A percentile compares a stretch with the other conserved stretches of the same genome.
phyloP scores from a whole-genome alignment of 2,888 invertebrate genomes.

The Masnerella sp. region DNA sequence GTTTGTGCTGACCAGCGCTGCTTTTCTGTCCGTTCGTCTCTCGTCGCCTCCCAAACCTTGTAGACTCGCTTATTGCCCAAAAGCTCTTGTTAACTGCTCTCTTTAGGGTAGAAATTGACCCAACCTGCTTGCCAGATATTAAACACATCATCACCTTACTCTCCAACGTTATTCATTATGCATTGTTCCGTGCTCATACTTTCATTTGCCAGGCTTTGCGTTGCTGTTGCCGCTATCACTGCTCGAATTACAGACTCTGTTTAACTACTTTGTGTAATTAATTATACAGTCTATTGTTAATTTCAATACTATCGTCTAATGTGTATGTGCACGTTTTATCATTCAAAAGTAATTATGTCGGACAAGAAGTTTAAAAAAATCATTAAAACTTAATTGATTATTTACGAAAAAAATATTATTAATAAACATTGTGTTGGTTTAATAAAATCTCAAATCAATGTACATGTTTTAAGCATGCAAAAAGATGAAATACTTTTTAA shows the following conservation, averaged over 20 bases:
- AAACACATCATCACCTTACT: constrained; percentile 59
- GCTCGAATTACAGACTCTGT: constrained; percentile 13
- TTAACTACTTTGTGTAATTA: constrained; percentile 17
- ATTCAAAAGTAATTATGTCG: neutral
- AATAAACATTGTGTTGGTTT: neutral
- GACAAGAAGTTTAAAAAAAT: no score
- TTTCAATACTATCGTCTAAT: neutral
- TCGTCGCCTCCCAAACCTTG: constrained; percentile 74
- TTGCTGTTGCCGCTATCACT: constrained; percentile 22
- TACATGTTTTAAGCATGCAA: no score
- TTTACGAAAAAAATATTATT: neutral
- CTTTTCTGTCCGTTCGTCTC: constrained; percentile 73
- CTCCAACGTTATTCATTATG: constrained; percentile 52
- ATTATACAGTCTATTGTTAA: constrained; percentile 14
- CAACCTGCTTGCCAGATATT: constrained; percentile 54
- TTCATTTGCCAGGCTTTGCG: constrained; percentile 31
- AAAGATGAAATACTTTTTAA: no score
- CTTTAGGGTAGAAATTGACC: constrained; percentile 63
- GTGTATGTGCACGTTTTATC: no score
- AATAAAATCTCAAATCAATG: neutral
- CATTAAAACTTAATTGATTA: neutral
- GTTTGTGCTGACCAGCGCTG: constrained; percentile 75
- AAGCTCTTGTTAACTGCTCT: constrained; percentile 72
- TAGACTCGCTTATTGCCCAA: constrained; percentile 74
- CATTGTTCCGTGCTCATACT: constrained; percentile 40